Percentiles rank a stretch among this genome's conserved stretches.
These are phyloP conservation scores for Natator depressus DNA, from an alignment of 2,113 vertebrate species.

Conservation along the genomic window DNA sequence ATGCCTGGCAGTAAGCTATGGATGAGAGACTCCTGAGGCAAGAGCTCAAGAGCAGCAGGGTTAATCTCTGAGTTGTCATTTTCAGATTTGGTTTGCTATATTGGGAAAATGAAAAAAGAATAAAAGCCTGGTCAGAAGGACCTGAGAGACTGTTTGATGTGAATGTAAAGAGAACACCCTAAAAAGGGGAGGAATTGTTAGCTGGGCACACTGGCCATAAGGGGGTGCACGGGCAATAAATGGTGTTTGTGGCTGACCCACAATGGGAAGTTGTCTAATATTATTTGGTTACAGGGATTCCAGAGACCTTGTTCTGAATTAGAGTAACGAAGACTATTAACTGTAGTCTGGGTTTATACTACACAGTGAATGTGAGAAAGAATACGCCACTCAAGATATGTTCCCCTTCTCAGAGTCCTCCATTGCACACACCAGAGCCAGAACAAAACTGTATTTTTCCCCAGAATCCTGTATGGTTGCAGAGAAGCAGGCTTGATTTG, in stretches of 20 bases:
- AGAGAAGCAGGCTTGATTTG: background rate
- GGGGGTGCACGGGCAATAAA: background rate
- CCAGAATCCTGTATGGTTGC: too few species aligned
- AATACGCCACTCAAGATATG: background rate
- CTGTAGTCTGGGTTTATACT: rapidly evolving
- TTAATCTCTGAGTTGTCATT: background rate
- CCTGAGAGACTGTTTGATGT: background rate
- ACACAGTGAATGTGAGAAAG: background rate
- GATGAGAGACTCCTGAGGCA: background rate
- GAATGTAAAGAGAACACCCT: background rate
- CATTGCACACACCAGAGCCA: background rate
- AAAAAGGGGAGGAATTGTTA: background rate
- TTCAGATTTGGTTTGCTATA: background rate
- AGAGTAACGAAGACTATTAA: background rate
- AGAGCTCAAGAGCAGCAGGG: background rate
- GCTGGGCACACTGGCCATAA: background rate
- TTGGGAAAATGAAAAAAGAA: background rate
- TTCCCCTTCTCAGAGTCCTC: background rate
- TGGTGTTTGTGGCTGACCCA: background rate
- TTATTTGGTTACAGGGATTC: background rate
- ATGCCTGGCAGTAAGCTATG: background rate
- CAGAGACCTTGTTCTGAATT: rapidly evolving
- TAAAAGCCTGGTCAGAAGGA: background rate
- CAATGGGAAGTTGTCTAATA: background rate
- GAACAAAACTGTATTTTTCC: background rate